These are phyloP conservation scores for Schizotus pectinicornis DNA, from an alignment of 2,888 invertebrate species.

Conservation along the genomic window DNA sequence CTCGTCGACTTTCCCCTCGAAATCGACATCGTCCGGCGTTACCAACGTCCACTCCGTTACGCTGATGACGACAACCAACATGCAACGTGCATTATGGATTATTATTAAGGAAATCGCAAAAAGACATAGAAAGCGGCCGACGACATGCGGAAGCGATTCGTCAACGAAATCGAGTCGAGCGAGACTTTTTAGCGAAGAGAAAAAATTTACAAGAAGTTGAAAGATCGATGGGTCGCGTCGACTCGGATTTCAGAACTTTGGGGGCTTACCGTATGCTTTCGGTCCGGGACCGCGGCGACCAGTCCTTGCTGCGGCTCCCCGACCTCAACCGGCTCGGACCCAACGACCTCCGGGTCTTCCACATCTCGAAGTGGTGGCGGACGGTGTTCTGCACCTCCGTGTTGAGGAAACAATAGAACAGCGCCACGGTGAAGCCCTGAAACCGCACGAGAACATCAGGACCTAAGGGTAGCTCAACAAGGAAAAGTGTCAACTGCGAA, in stretches of 20 bases:
- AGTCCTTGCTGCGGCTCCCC: slow-evolving; percentile 79
- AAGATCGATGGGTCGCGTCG: not conserved
- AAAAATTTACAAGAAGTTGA: no score
- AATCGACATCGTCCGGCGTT: slow-evolving; percentile 44
- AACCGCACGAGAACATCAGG: no score
- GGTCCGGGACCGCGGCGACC: slow-evolving; percentile 81
- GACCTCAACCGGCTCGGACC: slow-evolving; percentile 68
- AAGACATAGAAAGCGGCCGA: slow-evolving; percentile 8
- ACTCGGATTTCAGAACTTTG: slow-evolving; percentile 10
- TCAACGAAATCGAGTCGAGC: not conserved
- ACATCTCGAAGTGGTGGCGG: slow-evolving; percentile 80
- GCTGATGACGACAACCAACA: slow-evolving; percentile 46
- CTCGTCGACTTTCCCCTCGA: slow-evolving; percentile 16
- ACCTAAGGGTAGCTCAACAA: no score
- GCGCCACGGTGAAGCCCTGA: slow-evolving; percentile 87
- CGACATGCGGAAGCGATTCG: slow-evolving; percentile 18
- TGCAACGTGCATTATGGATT: slow-evolving; percentile 41
- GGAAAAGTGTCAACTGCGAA: no score
- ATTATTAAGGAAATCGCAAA: slow-evolving; percentile 14
- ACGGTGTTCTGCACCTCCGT: slow-evolving; percentile 88
- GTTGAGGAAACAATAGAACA: slow-evolving; percentile 93
- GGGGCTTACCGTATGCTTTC: slow-evolving; percentile 78
- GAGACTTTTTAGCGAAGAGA: no score
- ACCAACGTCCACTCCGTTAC: slow-evolving; percentile 54
- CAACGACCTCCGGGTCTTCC: slow-evolving; percentile 73